Evolutionary conservation across 2,113 vertebrate genomes (phyloP), one percentile per base, ranked within the genome.

Genomic region (Henicopernis longicauda): DNA sequence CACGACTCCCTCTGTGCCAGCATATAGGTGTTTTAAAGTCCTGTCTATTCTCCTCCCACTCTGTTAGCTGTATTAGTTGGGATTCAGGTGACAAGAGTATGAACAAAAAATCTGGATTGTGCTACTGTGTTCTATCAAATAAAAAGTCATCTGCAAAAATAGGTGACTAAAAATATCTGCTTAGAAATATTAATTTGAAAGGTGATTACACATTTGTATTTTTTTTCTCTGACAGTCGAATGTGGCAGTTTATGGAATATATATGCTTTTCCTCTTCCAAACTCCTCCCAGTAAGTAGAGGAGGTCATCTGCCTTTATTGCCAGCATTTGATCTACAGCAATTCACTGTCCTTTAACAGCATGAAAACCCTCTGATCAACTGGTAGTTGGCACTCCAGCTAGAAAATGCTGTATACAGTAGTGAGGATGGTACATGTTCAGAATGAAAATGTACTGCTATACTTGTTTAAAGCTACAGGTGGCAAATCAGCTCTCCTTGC

Each of bases 331-430:
- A 94, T 96, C 92, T 95, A 40, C 67, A 93, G 78, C 78, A 92
- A 83, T 94, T 96, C 79, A 40, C 47, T 92, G 89, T 96, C 79
- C 88, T 95, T 90, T 85, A 93, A 90, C 89, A 90, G 79, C 76
- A 95, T 29, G 73, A 85, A 97, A 91, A 95, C 86, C 89, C n/a
- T 95, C 81, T 91, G 93, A 95, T 96, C 92, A 92, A 87, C 70
- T 40, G 32, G 69, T 57, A 65, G 80, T 7, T n/a, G 12, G 36
- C 49, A 89, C 34, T 61, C 67, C 65, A 85, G 83, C 84, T 92
- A 89, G 84, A 96, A 94, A 92, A 95, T 69, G n/a, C 63, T 79
- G 63, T 82, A 18, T 55, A 91, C 74, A 74, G 78, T 19, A 57
- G 49, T 6, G 45, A 82, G 49, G 13, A 16, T 34, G 49, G 61